Percentiles rank a stretch among this genome's conserved stretches.
phyloP scores from a whole-genome alignment of 2,113 vertebrate genomes.

The Psophia crepitans region DNA sequence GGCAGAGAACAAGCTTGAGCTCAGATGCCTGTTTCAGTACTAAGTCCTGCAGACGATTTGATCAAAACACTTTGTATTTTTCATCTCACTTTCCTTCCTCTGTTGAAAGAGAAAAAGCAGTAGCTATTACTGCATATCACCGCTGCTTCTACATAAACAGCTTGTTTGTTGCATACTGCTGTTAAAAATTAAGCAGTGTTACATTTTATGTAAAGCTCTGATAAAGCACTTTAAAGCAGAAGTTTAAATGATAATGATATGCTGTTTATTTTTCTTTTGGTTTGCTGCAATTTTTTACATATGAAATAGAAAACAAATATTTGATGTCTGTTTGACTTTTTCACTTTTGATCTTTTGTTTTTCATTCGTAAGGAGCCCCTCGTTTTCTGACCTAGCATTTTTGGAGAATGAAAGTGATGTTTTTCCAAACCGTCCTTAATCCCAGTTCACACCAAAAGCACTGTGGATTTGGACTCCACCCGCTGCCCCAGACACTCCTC shows the following conservation, averaged over 20 bases:
- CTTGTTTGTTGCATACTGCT: background rate
- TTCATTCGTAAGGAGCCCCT: background rate
- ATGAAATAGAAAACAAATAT: background rate
- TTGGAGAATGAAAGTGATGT: background rate
- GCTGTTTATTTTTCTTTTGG: background rate
- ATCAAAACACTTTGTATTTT: conserved; percentile 22
- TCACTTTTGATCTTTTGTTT: conserved; percentile 31
- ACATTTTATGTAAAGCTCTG: conserved; percentile 35
- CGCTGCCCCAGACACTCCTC: conserved; percentile 15
- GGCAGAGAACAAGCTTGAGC: background rate
- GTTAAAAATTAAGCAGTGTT: conserved; percentile 51
- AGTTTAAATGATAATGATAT: background rate
- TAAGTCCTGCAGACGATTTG: background rate
- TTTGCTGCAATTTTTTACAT: background rate
- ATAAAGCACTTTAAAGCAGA: conserved; percentile 31
- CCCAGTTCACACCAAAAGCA: background rate
- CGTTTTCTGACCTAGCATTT: background rate
- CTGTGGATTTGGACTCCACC: conserved; percentile 15
- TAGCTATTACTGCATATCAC: background rate
- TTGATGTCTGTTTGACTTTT: background rate
- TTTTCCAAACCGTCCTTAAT: conserved; percentile 13
- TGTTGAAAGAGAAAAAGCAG: background rate
- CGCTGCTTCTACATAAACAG: background rate
- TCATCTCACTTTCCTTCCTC: background rate
- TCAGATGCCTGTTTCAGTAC: background rate